Base-by-base conservation (phyloP, 2,888 invertebrate species). In the Andricus quercusramuli region DNA sequence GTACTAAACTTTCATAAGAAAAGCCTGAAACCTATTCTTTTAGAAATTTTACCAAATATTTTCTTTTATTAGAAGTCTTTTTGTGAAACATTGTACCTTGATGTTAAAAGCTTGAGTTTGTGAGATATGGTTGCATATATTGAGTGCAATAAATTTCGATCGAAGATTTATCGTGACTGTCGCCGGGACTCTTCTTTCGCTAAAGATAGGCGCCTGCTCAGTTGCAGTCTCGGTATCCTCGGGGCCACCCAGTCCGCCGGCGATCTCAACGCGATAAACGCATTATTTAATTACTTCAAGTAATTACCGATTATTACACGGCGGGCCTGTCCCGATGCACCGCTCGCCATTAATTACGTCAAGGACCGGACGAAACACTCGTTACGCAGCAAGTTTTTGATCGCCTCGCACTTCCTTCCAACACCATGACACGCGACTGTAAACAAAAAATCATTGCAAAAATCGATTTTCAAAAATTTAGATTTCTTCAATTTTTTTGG, bases 281-380 rank as follows among this genome's bases (percentile, higher is more conserved):
- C 83, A 90, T 90, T 91, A 91, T 90, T 90, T 90, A 92, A 91
- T 91, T 90, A 90, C 89, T 83, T 85, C 85, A 65, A 88, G 86
- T 89, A 91, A 90, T 90, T 91, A 89, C 86, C 86, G 87, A 90
- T 91, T 89, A 90, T 90, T 90, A 88, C 84, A 87, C 83, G 86
- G 85, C 85, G 83, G 86, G 85, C 84, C 84, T 83, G 87, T 85
- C 85, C 81, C 82, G 85, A 74, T 84, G 81, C 80, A 84, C 83
- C 85, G 83, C 83, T 81, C 84, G 88, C 86, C 87, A 89, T 90
- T 90, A 89, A 91, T 90, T 90, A 89, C 86, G 84, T 83, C 82
- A 86, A 83, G 85, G 88, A 87, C 83, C 86, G 85, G 86, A 84
- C 87, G 86, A 88, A 89, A 90, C 82, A 83, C 86, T 89, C 88